Base-by-base conservation (phyloP, 2,888 invertebrate genomes). In the Rugalucina vietnamica region DNA sequence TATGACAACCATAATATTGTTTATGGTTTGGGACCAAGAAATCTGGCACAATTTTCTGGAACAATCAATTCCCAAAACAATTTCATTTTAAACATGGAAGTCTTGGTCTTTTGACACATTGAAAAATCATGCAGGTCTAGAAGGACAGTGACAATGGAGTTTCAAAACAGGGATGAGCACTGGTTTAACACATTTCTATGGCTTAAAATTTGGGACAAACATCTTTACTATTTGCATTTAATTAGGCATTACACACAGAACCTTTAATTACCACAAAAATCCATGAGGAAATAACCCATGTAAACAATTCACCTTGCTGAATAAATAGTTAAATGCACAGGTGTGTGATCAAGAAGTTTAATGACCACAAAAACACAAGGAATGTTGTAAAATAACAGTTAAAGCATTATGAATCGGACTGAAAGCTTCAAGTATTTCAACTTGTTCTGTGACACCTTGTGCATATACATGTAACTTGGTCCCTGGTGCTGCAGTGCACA, bases 1-100 rank as follows among this genome's bases (percentile, higher is more conserved):
- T 54, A 8, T 79, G 72, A 54, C 78, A 79, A 32, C 39, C 12
- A 21, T 71, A 79, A 72, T 72, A 60, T 50, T 71, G 39, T 79
- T 79, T 79, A 79, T 79, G 32, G 71, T 24, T 10, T 27, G 37
- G 21, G 27, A 57, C 4, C 29, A 4, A 21, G 12, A 54, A 5
- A n/a, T 54, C 54, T 54, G 54, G 54, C 54, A 18, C 54, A 54
- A 54, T n/a, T 12, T 43, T 43, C 43, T 43, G 43, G 8, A 8
- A 43, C n/a, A n/a, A n/a, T n/a, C n/a, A n/a, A n/a, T n/a, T n/a
- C n/a, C n/a, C n/a, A n/a, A n/a, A n/a, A n/a, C n/a, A n/a, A n/a
- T n/a, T n/a, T n/a, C n/a, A n/a, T n/a, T n/a, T n/a, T n/a, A n/a
- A n/a, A n/a, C n/a, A n/a, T n/a, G n/a, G n/a, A n/a, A n/a, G n/a